Conservation (phyloP, 2,113 vertebrate species). For the Agapornis roseicollis region DNA sequence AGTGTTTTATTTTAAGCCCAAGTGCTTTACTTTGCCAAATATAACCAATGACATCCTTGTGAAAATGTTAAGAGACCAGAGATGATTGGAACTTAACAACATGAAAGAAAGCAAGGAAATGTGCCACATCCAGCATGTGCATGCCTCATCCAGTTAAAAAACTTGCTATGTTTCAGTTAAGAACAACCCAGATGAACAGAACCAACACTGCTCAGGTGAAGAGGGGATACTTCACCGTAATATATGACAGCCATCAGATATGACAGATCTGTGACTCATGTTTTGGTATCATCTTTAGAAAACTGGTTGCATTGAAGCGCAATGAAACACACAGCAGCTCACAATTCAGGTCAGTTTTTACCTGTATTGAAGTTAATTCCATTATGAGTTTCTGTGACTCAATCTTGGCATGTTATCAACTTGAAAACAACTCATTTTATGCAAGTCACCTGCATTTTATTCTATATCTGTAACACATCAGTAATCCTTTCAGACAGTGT, state of each 20-base stretch:
- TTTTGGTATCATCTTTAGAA: neutral
- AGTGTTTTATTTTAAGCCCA: neutral
- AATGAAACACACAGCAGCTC: neutral
- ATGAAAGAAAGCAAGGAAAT: neutral
- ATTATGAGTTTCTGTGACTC: neutral
- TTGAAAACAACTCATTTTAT: neutral
- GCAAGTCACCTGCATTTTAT: neutral
- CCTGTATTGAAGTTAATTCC: neutral
- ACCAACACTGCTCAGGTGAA: neutral
- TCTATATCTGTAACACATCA: neutral
- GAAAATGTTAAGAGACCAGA: neutral
- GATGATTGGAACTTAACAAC: neutral
- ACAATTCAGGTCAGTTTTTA: neutral
- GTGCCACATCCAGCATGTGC: neutral
- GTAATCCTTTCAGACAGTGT: neutral
- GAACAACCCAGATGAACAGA: neutral
- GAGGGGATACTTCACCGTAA: neutral
- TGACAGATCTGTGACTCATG: neutral
- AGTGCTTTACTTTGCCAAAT: neutral
- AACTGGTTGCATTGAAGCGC: neutral
- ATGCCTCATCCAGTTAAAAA: neutral
- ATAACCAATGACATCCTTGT: neutral
- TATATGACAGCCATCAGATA: rapidly evolving
- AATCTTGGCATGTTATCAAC: neutral
- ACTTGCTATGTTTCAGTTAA: neutral